A percentile compares a stretch with the other conserved stretches of the same genome.
These are phyloP conservation scores for Drosophila antonietae DNA, from an alignment of 2,888 invertebrate genomes.

Conservation along the genomic window DNA sequence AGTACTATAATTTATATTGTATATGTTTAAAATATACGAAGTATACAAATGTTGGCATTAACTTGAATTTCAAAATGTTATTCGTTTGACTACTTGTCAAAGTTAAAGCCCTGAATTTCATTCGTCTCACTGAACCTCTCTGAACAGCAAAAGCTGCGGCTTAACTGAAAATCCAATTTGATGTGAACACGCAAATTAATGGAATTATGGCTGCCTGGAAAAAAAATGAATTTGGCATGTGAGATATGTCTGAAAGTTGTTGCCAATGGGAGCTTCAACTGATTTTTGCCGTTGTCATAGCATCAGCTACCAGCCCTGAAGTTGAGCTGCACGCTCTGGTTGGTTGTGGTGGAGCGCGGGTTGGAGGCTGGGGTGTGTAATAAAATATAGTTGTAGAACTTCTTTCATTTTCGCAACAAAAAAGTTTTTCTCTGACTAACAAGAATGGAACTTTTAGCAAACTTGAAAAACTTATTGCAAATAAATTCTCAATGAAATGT, in stretches of 20 bases:
- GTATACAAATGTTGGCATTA: slow-evolving; percentile 4
- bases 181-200: slow-evolving; percentile 67
- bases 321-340: slow-evolving; percentile 12
- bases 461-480: slow-evolving; percentile 33
- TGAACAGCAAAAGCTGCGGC: slow-evolving; percentile 37
- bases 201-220: slow-evolving; percentile 64
- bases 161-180: slow-evolving; percentile 58
- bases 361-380: slow-evolving; percentile 5
- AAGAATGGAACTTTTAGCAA: slow-evolving; percentile 60
- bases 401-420: slow-evolving; percentile 75
- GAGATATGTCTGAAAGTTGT: slow-evolving; percentile 62
- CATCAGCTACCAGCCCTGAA: slow-evolving; percentile 9
- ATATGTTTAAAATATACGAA: background rate
- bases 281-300: slow-evolving; percentile 50
- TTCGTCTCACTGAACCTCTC: slow-evolving; percentile 16
- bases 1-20: background rate
- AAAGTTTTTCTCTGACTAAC: slow-evolving; percentile 61
- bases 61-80: slow-evolving; percentile 13
- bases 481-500: slow-evolving; percentile 72
- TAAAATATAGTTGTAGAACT: slow-evolving; percentile 72
- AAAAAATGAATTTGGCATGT: slow-evolving; percentile 58
- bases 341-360: background rate
- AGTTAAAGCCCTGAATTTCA: slow-evolving; percentile 21
- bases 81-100: slow-evolving; percentile 34
- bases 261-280: slow-evolving; percentile 50